These are phyloP conservation scores for Tethya wilhelma DNA, from an alignment of 37 sponge, comb jelly and placozoan genomes.

Conservation along the genomic window DNA sequence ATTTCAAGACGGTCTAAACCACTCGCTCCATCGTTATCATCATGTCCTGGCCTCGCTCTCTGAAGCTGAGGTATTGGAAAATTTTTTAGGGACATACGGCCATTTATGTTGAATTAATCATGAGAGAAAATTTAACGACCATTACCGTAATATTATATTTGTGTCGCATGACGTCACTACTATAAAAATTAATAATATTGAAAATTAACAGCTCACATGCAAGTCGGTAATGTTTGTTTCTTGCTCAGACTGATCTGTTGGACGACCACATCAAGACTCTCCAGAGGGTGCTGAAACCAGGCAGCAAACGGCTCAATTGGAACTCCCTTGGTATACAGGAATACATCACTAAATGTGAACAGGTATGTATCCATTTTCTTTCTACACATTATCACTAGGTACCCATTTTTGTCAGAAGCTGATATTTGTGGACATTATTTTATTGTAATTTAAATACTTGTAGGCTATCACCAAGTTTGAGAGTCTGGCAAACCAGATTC, in stretches of 20 bases:
- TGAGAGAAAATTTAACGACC: too few species aligned
- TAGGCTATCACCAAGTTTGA: slow-evolving; percentile 95
- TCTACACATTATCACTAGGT: not conserved
- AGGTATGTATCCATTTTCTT: slow-evolving; percentile 19
- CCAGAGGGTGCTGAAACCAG: slow-evolving; percentile 86
- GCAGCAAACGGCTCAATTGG: slow-evolving; percentile 98
- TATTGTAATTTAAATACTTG: not conserved
- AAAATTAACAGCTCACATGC: too few species aligned
- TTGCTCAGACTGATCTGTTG: slow-evolving; percentile 73
- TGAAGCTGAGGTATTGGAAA: slow-evolving; percentile 55
- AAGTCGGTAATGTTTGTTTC: too few species aligned
- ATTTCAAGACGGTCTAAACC: slow-evolving; percentile 81
- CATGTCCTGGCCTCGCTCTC: slow-evolving; percentile 50
- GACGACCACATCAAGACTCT: slow-evolving; percentile 88
- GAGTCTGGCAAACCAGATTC: slow-evolving; percentile 94
- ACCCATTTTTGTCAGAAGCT: not conserved
- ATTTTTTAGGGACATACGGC: too few species aligned
- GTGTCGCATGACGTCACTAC: too few species aligned
- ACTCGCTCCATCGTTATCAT: slow-evolving; percentile 70
- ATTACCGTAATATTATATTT: too few species aligned
- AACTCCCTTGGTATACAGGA: slow-evolving; percentile 97
- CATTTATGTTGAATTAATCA: too few species aligned
- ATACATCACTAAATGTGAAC: slow-evolving; percentile 92
- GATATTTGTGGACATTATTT: not conserved
- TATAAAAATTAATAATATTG: too few species aligned